Conservation (phyloP, 2,888 invertebrate genomes). For the Cistogaster globosa region DNA sequence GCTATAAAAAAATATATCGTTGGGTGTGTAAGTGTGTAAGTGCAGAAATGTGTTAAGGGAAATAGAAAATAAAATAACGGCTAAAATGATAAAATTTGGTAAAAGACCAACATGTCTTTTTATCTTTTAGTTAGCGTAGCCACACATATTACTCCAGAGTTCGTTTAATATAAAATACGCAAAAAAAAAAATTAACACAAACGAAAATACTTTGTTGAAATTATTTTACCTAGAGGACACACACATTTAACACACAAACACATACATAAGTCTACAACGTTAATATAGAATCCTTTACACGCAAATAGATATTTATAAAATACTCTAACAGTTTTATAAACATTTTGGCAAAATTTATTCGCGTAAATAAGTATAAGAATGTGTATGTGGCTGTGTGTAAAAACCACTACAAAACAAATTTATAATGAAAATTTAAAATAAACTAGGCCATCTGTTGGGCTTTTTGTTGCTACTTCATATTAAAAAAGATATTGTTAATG, state of each 20-base stretch:
- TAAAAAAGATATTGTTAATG: conserved; percentile 30
- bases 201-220: conserved; percentile 36
- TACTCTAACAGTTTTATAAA: conserved; percentile 15
- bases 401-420: conserved; percentile 49
- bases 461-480: conserved; percentile 40
- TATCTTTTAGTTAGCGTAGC: conserved; percentile 28
- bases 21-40: background rate
- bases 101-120: conserved; percentile 62
- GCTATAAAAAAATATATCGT: background rate
- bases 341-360: conserved; percentile 38
- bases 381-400: background rate
- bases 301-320: background rate
- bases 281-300: background rate
- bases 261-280: background rate
- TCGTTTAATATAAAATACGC: conserved; percentile 33
- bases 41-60: conserved; percentile 14
- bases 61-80: conserved; percentile 50
- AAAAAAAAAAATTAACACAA: conserved; percentile 42
- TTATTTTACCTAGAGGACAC: conserved; percentile 50
- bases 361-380: background rate
- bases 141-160: background rate
- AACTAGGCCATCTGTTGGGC: conserved; percentile 70
- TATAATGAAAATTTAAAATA: conserved; percentile 60
- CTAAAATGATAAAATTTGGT: conserved; percentile 79
- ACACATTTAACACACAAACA: conserved; percentile 34